Conservation (phyloP, 2,113 vertebrate genomes). For the Formicarius rufipectus region DNA sequence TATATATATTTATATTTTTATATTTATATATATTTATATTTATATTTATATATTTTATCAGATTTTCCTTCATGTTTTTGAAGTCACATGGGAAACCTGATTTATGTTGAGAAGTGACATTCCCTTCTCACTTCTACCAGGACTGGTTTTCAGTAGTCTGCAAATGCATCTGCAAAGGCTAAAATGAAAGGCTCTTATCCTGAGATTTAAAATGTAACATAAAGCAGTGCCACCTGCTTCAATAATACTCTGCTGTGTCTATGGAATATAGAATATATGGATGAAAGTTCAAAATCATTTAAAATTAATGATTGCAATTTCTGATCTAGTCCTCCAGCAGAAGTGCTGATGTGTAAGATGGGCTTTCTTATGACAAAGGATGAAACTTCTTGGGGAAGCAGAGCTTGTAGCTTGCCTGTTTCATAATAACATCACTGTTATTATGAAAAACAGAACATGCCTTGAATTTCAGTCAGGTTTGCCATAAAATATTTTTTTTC, state of each 20-base stretch:
- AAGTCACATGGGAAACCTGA: background rate
- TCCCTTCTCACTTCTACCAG: background rate
- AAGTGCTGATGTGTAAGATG: background rate
- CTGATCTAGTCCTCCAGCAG: background rate
- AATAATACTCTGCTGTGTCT: background rate
- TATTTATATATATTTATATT: no score
- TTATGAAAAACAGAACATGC: background rate
- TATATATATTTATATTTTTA: no score
- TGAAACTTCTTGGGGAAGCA: background rate
- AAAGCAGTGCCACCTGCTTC: background rate
- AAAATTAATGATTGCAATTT: background rate
- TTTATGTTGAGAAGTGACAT: background rate
- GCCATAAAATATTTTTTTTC: background rate
- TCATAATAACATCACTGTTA: background rate
- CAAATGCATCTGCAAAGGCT: background rate
- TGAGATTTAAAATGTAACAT: background rate
- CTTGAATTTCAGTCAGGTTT: background rate
- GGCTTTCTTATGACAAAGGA: background rate
- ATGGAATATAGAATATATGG: background rate
- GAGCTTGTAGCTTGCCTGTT: background rate
- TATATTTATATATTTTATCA: no score
- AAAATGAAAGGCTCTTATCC: background rate
- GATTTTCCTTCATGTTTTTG: background rate
- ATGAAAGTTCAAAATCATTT: background rate
- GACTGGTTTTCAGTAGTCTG: background rate